A percentile compares a stretch with the other conserved stretches of the same genome.
Evolutionary conservation across 2,888 invertebrate species (phyloP).

Genomic region (Nezara viridula): DNA sequence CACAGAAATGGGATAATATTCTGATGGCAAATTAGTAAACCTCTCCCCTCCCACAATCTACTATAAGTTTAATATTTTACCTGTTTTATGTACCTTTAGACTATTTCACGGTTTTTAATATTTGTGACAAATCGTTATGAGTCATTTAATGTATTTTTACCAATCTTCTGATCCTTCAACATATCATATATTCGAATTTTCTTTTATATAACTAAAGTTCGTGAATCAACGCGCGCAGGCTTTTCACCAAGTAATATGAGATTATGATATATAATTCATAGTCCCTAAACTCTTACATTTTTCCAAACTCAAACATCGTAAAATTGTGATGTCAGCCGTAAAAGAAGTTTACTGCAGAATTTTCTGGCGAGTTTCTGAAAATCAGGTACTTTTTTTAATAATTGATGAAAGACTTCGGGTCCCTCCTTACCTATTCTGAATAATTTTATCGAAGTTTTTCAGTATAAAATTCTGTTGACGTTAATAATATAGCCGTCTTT

Average conservation of each 20-base stretch:
- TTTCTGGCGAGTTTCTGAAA: neutral
- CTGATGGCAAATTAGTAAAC: neutral
- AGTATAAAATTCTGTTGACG: neutral
- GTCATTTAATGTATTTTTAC: too few species aligned
- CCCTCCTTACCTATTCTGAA: neutral
- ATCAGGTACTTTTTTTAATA: neutral
- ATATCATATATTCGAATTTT: too few species aligned
- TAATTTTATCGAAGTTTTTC: neutral
- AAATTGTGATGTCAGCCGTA: neutral
- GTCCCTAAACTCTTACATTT: neutral
- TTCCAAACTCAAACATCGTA: neutral
- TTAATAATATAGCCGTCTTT: neutral
- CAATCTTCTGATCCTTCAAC: too few species aligned
- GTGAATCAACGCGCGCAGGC: too few species aligned
- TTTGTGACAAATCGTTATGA: too few species aligned
- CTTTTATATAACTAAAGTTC: too few species aligned
- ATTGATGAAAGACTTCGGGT: neutral
- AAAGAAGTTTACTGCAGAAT: neutral
- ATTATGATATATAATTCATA: neutral
- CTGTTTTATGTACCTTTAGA: neutral
- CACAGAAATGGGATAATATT: slow-evolving; percentile 6
- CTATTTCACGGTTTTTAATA: neutral
- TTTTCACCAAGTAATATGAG: neutral
- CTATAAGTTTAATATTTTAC: neutral
- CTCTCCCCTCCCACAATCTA: neutral